A percentile compares a stretch with the other conserved stretches of the same genome.
Evolutionary conservation across 2,888 invertebrate genomes (phyloP).

Genomic region (Beris chalybata): DNA sequence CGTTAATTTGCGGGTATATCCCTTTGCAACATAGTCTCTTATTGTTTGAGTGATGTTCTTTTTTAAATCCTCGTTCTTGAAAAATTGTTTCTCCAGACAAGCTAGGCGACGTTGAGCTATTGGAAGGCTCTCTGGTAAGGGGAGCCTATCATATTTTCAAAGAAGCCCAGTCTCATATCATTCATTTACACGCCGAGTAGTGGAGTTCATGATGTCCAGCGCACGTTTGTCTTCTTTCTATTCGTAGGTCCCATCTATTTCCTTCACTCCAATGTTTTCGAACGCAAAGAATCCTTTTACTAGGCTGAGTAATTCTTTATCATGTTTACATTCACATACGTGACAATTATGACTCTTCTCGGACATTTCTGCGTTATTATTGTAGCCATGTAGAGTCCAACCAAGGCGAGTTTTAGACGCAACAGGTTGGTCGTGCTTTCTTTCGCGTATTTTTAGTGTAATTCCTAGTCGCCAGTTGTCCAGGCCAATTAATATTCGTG

Average conservation of each 20-base stretch:
- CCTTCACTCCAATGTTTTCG: background rate
- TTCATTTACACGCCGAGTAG: too few relatives aligned
- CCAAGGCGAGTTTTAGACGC: slow-evolving; percentile 37
- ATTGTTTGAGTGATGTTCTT: background rate
- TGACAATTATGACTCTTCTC: background rate
- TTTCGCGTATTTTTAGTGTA: slow-evolving; percentile 33
- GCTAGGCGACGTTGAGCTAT: too few relatives aligned
- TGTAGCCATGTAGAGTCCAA: slow-evolving; percentile 33
- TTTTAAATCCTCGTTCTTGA: background rate
- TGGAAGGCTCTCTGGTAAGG: too few relatives aligned
- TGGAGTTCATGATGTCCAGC: too few relatives aligned
- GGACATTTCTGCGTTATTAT: background rate
- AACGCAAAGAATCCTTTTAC: background rate
- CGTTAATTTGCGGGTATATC: slow-evolving; percentile 28
- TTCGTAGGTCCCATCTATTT: too few relatives aligned
- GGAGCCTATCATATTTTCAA: too few relatives aligned
- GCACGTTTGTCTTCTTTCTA: too few relatives aligned
- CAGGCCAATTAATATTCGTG: too few relatives aligned
- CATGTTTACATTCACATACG: background rate
- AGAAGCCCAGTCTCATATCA: too few relatives aligned
- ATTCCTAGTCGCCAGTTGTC: slow-evolving; percentile 33
- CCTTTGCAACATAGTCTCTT: background rate
- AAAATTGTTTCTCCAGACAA: background rate
- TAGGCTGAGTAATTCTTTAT: background rate
- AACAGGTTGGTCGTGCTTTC: slow-evolving; percentile 31